Evolutionary conservation across 2,113 vertebrate species (phyloP).

Genomic region (Megaptera novaeangliae): DNA sequence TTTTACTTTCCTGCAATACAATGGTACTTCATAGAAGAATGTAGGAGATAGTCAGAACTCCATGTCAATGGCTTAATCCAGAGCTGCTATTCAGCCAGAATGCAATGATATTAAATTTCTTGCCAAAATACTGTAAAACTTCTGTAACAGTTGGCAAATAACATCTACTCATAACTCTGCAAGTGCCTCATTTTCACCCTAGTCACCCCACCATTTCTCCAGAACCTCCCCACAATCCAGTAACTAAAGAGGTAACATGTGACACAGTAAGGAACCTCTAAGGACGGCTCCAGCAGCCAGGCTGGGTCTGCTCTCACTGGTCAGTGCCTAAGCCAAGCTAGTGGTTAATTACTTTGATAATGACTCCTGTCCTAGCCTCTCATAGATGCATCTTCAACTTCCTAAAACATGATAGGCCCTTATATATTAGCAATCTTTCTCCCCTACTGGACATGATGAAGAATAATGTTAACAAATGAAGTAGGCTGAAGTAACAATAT

Average conservation of each 20-base stretch:
- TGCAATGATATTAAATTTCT: neutral
- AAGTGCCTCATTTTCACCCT: neutral
- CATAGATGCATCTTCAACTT: neutral
- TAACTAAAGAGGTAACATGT: neutral
- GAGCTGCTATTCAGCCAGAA: neutral
- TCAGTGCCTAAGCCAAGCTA: neutral
- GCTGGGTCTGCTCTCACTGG: neutral
- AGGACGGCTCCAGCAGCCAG: neutral
- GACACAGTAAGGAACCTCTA: neutral
- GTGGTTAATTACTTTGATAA: neutral
- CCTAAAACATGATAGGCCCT: neutral
- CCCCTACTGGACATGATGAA: neutral
- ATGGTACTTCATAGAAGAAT: neutral
- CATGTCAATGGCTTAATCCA: neutral
- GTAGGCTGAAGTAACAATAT: neutral
- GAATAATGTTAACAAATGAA: neutral
- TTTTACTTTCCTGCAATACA: neutral
- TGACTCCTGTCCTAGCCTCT: neutral
- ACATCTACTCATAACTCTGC: neutral
- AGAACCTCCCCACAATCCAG: neutral
- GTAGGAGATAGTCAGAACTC: neutral
- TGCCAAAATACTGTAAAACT: neutral
- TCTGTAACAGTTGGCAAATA: neutral
- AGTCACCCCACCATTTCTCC: neutral
- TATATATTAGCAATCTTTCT: neutral